Base-by-base conservation (phyloP, 92 coral and sea anemone genomes). In the Umimayanthus chanpuru region DNA sequence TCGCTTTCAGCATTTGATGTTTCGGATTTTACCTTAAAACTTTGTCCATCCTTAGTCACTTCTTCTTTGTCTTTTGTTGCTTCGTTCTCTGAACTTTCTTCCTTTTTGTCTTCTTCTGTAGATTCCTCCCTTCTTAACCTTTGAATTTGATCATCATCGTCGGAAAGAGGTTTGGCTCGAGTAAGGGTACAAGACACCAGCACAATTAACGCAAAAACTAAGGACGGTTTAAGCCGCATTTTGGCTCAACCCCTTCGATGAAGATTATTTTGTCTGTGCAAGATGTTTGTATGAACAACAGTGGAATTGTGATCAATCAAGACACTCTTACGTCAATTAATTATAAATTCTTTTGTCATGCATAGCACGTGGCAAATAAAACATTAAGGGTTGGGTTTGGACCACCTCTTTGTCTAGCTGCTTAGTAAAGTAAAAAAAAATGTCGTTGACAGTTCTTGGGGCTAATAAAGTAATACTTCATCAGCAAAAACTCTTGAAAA, bases 301-400 rank as follows among this genome's bases (percentile, higher is more conserved):
- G 74, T 91, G 88, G 61, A 77, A 47, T 66, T 32, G 70, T 88
- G 61, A 76, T 75, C 80, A 88, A 73, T 47, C 47, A 83, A 82
- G 41, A 61, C 65, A 38, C 47, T 80, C 85, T 95, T 93, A 93
- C 94, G 89, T 92, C 86, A 95, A 82, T 86, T 76, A 83, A 95
- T 95, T 95, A 89, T 72, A 85, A 85, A 95, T 95, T 95, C 96
- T 95, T 94, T 93, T 92, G 93, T 95, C 88, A 95, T 90, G 18
- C 73, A 77, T 41, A 78, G 88, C 90, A 95, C 94, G 98, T 93
- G 98, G 88, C 96, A 82, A 86, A 95, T 95, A 86, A 95, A 95
- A 89, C 86, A 95, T 95, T 93, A 78, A 92, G 78, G 82, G 78
- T 39, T 71, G 40, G 58, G 44, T 11, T n/a, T 15, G 64, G 71